These are phyloP conservation scores for Phalacrocorax brasilianus DNA, from an alignment of 2,113 vertebrate genomes.

Conservation along the genomic window DNA sequence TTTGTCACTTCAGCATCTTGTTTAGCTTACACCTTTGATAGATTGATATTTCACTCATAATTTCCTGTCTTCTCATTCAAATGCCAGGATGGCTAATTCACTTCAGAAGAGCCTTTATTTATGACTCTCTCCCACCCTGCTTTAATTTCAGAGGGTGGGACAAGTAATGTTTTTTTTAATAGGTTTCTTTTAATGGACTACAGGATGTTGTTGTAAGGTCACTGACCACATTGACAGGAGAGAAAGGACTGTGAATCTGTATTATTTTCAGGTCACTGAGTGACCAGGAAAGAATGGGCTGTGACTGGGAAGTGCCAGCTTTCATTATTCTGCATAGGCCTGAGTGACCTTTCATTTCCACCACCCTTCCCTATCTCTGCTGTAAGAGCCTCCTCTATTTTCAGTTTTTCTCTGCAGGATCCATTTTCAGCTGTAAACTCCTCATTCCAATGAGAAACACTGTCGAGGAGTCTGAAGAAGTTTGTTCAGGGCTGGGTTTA, in stretches of 20 bases:
- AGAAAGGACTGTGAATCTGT: constrained; percentile 25
- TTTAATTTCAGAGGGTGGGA: constrained; percentile 33
- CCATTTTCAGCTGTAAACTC: neutral
- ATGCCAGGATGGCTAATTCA: constrained; percentile 2
- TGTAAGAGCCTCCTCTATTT: neutral
- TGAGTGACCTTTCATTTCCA: constrained; percentile 10
- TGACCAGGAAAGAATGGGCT: neutral
- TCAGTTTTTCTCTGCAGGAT: neutral
- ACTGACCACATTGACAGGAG: neutral
- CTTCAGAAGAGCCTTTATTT: constrained; percentile 16
- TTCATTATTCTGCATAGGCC: neutral
- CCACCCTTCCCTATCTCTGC: neutral
- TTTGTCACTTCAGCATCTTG: neutral
- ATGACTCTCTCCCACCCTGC: neutral
- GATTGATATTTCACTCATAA: neutral
- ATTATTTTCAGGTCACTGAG: constrained; percentile 38
- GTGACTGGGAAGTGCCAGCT: neutral
- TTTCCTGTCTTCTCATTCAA: neutral
- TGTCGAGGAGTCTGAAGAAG: neutral
- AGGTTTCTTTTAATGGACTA: constrained; percentile 19
- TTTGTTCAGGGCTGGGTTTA: neutral
- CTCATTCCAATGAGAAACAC: neutral
- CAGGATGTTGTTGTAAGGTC: constrained; percentile 26
- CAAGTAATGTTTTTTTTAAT: constrained; percentile 32
- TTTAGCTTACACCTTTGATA: neutral